A percentile compares a stretch with the other conserved stretches of the same genome.
Conservation (phyloP, 2,797 vertebrate species). For the Falco columbarius region DNA sequence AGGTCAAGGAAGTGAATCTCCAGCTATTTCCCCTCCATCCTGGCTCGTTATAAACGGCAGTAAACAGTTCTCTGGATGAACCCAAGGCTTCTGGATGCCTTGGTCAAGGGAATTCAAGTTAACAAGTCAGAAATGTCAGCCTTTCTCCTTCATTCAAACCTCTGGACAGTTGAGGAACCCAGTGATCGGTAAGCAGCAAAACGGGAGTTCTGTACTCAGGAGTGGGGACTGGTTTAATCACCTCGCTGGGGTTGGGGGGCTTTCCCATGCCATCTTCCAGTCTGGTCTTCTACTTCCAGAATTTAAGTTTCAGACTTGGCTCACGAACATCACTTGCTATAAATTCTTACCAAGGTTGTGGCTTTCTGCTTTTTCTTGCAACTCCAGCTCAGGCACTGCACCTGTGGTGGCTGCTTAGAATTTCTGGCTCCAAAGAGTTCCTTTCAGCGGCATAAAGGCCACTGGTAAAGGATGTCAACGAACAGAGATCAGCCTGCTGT, state of each 20-base stretch:
- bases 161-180: not conserved
- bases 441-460: not conserved
- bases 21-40: not conserved
- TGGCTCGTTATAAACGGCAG: not conserved
- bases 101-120: not conserved
- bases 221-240: not conserved
- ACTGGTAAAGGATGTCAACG: not conserved
- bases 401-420: not conserved
- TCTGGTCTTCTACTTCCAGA: not conserved
- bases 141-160: not conserved
- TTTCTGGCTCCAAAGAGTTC: not conserved
- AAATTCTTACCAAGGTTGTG: not conserved
- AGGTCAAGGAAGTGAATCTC: not conserved
- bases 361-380: not conserved
- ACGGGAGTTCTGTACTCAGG: not conserved
- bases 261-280: not conserved
- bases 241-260: not conserved
- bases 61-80: not conserved
- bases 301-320: not conserved
- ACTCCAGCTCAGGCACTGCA: not conserved
- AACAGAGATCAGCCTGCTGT: not conserved
- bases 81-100: not conserved
- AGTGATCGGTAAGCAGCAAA: not conserved
- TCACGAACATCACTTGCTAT: not conserved
- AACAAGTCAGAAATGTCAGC: not conserved